These are phyloP conservation scores for Turritopsis dohrnii DNA, from an alignment of 30 jellyfish, hydroid and myxozoan genomes.

Conservation along the genomic window DNA sequence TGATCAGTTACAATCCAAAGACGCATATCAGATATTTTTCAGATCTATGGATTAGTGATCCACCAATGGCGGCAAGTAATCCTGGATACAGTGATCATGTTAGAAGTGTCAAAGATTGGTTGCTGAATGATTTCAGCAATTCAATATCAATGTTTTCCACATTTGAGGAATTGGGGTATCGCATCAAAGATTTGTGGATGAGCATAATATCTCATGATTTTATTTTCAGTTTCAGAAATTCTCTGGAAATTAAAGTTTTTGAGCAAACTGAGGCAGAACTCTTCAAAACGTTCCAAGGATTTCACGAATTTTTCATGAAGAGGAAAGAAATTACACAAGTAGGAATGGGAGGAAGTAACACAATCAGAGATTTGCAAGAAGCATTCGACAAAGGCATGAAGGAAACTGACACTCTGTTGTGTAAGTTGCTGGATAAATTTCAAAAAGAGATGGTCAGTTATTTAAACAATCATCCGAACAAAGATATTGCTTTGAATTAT, in stretches of 20 bases:
- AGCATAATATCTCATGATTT: neutral
- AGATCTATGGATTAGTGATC: neutral
- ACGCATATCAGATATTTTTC: neutral
- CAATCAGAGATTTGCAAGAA: neutral
- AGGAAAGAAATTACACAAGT: neutral
- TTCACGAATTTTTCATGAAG: neutral
- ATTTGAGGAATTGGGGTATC: neutral
- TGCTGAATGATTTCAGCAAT: neutral
- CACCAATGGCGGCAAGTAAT: neutral
- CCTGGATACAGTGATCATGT: neutral
- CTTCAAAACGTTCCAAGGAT: no score
- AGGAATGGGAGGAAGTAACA: neutral
- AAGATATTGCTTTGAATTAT: neutral
- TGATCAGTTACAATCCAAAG: neutral
- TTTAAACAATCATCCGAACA: no score
- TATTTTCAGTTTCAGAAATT: neutral
- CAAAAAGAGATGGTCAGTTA: neutral
- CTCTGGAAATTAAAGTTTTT: neutral
- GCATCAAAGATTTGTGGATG: neutral
- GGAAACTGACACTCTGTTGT: neutral
- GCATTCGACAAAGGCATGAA: neutral
- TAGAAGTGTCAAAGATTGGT: neutral
- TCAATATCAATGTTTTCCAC: neutral
- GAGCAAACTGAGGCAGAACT: neutral
- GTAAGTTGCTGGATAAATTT: neutral